These are phyloP conservation scores for Torymus auratus DNA, from an alignment of 2,888 invertebrate genomes.

Conservation along the genomic window DNA sequence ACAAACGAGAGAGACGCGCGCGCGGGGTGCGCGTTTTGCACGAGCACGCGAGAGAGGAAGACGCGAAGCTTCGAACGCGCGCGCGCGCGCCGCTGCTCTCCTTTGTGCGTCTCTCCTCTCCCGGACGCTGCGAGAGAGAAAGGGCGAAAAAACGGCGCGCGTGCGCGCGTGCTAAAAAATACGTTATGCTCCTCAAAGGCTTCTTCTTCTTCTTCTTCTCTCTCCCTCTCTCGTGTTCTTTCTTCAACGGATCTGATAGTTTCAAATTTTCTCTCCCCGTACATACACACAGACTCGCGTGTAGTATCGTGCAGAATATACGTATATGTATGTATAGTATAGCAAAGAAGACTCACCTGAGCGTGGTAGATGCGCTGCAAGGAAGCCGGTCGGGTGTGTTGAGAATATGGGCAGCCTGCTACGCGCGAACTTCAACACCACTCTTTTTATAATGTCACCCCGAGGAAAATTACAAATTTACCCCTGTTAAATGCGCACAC, in stretches of 20 bases:
- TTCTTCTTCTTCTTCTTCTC: slow-evolving; percentile 23
- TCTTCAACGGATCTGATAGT: not conserved
- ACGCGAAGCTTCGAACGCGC: slow-evolving; percentile 11
- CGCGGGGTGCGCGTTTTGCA: not conserved
- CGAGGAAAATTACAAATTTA: too few relatives aligned
- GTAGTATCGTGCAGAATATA: too few relatives aligned
- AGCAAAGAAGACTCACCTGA: too few relatives aligned
- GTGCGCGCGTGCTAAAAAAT: slow-evolving; percentile 37
- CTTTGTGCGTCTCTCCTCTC: slow-evolving; percentile 21
- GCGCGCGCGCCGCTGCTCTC: not conserved
- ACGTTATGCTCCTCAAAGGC: slow-evolving; percentile 35
- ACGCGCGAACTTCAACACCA: too few relatives aligned
- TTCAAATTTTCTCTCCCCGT: not conserved
- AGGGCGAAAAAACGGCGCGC: slow-evolving; percentile 9
- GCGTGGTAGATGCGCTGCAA: too few relatives aligned
- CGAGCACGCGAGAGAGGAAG: not conserved
- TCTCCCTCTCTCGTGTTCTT: not conserved
- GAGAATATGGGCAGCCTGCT: not conserved
- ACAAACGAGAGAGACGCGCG: slow-evolving; percentile 28
- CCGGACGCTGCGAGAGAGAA: slow-evolving; percentile 13
- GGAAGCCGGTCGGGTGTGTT: not conserved
- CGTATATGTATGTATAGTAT: too few relatives aligned
- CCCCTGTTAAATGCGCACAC: too few relatives aligned
- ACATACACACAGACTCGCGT: too few relatives aligned
- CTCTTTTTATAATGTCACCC: too few relatives aligned